A percentile compares a stretch with the other conserved stretches of the same genome.
These are phyloP conservation scores for Drosophila sucinea DNA, from an alignment of 1,140 invertebrate species.

Conservation along the genomic window DNA sequence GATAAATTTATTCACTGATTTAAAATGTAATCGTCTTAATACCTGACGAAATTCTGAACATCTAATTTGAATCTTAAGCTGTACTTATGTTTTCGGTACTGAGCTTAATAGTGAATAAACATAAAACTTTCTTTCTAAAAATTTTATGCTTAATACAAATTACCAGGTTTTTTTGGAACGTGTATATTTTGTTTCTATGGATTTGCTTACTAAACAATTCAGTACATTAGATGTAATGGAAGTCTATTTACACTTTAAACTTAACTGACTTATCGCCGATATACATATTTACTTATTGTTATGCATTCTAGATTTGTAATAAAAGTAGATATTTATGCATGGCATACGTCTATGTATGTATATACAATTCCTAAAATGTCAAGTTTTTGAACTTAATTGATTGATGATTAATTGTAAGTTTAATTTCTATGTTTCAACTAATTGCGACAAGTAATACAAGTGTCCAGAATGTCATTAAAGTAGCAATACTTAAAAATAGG, in stretches of 20 bases:
- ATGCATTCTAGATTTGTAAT: constrained; percentile 42
- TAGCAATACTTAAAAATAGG: constrained; percentile 31
- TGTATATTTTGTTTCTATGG: constrained; percentile 20
- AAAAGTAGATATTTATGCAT: constrained; percentile 21
- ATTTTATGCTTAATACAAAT: constrained; percentile 34
- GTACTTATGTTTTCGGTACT: background rate
- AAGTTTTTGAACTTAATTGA: constrained; percentile 49
- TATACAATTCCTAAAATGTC: constrained; percentile 65
- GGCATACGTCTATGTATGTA: constrained; percentile 53
- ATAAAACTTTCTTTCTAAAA: constrained; percentile 26
- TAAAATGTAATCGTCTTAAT: constrained; percentile 45
- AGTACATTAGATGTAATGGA: constrained; percentile 58
- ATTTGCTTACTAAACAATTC: constrained; percentile 52
- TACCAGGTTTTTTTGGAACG: background rate
- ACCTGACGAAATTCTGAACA: constrained; percentile 53
- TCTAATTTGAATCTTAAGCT: constrained; percentile 37
- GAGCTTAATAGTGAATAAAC: constrained; percentile 5
- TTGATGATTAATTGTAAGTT: constrained; percentile 24
- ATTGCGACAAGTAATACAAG: constrained; percentile 46
- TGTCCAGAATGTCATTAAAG: constrained; percentile 44
- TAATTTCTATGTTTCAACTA: constrained; percentile 62
- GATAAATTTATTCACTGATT: constrained; percentile 27
- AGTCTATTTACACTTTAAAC: constrained; percentile 69
- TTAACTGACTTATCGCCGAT: constrained; percentile 50
- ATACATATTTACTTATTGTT: constrained; percentile 52